Percentiles rank a stretch among this genome's conserved stretches.
Conservation (phyloP, 2,888 invertebrate species). For the Cephus sareptanus region DNA sequence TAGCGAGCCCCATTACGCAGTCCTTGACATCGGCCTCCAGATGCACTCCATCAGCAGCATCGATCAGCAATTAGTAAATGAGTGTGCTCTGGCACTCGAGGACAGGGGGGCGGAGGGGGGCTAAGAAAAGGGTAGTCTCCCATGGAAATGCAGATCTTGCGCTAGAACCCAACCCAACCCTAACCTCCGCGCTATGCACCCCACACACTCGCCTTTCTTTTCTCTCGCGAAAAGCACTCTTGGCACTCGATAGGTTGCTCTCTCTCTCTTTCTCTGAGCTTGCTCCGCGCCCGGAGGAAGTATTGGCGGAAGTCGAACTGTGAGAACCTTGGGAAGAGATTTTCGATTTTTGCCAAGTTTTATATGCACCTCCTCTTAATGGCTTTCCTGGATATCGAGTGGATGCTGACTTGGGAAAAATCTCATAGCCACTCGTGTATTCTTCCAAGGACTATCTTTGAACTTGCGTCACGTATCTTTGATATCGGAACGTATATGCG, state of each 20-base stretch:
- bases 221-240: not conserved
- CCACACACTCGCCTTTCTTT: not conserved
- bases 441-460: not conserved
- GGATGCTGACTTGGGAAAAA: not conserved
- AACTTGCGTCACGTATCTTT: not conserved
- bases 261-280: not conserved
- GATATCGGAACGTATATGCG: not conserved
- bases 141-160: not conserved
- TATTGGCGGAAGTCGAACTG: not conserved
- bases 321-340: not conserved
- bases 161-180: not conserved
- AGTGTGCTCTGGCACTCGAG: conserved; percentile 33
- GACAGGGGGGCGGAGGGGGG: not conserved
- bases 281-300: not conserved
- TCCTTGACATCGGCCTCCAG: conserved; percentile 36
- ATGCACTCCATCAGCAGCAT: conserved; percentile 33
- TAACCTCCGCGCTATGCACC: not conserved
- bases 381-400: not conserved
- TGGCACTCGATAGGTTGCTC: not conserved
- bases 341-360: not conserved
- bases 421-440: not conserved
- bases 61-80: conserved; percentile 50
- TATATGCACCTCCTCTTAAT: not conserved
- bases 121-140: not conserved
- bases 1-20: conserved; percentile 24